Conservation (phyloP, 2,113 vertebrate species). For the Montifringilla adamsi region DNA sequence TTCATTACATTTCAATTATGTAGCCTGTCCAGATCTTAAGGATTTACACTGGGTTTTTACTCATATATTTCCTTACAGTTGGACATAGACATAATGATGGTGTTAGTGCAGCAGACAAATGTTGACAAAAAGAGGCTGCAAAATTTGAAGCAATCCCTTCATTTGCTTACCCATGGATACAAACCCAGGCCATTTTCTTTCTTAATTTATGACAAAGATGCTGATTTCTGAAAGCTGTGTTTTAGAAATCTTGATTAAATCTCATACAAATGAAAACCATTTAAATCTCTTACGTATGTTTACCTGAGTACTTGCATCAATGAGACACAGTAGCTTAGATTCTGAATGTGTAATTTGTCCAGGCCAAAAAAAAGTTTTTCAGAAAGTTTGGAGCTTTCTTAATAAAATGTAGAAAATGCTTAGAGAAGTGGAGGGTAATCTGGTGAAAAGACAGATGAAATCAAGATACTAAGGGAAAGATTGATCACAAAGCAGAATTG, state of each 20-base stretch:
- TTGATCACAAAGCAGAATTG: conserved; percentile 31
- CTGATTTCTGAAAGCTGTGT: background rate
- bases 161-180: background rate
- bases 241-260: background rate
- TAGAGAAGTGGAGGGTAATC: conserved; percentile 7
- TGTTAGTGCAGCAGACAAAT: background rate
- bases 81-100: background rate
- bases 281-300: background rate
- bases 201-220: background rate
- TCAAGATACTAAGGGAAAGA: conserved; percentile 17
- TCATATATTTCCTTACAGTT: background rate
- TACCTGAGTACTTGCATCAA: background rate
- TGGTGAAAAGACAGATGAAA: conserved; percentile 20
- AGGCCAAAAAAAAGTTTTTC: background rate
- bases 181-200: background rate
- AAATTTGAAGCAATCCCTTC: background rate
- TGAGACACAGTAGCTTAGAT: background rate
- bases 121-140: background rate
- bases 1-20: conserved; percentile 33
- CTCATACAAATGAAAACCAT: background rate
- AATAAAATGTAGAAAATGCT: conserved; percentile 33
- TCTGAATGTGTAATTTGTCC: background rate
- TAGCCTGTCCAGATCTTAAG: conserved; percentile 13
- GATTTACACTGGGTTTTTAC: background rate
- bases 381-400: background rate